Conservation (phyloP, 2,797 vertebrate species). For the Smutsia temminckii region DNA sequence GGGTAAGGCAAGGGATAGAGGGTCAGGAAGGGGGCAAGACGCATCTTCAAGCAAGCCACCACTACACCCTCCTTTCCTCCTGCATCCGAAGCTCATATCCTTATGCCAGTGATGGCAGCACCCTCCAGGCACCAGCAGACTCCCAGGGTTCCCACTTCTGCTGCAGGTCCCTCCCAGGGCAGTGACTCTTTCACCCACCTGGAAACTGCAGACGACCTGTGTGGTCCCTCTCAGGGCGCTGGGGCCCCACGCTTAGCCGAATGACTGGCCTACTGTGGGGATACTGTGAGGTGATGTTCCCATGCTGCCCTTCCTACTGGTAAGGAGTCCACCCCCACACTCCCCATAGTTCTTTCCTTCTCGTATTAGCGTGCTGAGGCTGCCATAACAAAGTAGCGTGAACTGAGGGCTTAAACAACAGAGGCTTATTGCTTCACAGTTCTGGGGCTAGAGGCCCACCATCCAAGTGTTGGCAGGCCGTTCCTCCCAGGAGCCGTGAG, state of each 20-base stretch:
- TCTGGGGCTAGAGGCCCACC: background rate
- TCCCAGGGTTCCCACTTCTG: background rate
- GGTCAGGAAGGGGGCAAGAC: background rate
- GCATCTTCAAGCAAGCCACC: background rate
- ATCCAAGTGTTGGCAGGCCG: background rate
- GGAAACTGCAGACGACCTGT: background rate
- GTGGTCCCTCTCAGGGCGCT: no score
- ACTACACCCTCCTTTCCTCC: background rate
- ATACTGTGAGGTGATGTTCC: background rate
- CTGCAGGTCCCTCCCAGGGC: background rate
- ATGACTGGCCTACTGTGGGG: background rate
- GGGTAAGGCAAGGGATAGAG: background rate
- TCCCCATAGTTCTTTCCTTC: background rate
- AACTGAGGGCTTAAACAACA: background rate
- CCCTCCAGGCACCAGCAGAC: background rate
- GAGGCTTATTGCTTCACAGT: background rate
- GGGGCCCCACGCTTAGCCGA: background rate
- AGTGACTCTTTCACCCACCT: background rate
- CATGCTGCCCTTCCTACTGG: background rate
- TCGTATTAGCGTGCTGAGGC: background rate
- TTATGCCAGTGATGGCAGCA: background rate
- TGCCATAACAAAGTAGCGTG: background rate
- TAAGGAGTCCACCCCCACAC: background rate
- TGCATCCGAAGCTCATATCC: no score
- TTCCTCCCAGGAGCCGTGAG: background rate